Conservation (phyloP, 1,140 invertebrate genomes). For the Drosophila kepulauana region DNA sequence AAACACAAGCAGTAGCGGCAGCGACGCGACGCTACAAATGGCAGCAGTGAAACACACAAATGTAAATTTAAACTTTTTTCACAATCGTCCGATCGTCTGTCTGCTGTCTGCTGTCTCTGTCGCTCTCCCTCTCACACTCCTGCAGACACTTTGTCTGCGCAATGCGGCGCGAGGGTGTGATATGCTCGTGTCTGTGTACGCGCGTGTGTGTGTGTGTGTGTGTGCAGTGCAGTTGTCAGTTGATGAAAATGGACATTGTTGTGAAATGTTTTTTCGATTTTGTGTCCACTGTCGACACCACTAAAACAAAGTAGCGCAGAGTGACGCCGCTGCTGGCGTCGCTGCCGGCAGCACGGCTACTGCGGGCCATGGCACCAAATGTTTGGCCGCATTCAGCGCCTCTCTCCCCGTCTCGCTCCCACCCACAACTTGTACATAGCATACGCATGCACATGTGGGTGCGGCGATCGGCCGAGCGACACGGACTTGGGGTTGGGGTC, state of each 20-base stretch:
- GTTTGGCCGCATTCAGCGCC: slow-evolving; percentile 32
- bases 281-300: slow-evolving; percentile 78
- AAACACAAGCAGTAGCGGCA: slow-evolving; percentile 35
- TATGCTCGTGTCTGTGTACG: slow-evolving; percentile 22
- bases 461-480: slow-evolving; percentile 70
- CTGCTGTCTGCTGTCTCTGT: neutral
- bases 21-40: slow-evolving; percentile 36
- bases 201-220: slow-evolving; percentile 9
- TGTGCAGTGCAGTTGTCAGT: slow-evolving; percentile 63
- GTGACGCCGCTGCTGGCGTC: slow-evolving; percentile 17
- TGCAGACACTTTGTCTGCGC: slow-evolving; percentile 43
- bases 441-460: slow-evolving; percentile 67
- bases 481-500: slow-evolving; percentile 23
- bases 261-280: slow-evolving; percentile 78
- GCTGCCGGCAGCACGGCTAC: slow-evolving; percentile 22
- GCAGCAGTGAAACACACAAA: slow-evolving; percentile 64
- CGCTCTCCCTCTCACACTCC: neutral
- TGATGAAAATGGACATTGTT: slow-evolving; percentile 77
- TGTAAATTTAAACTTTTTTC: slow-evolving; percentile 80
- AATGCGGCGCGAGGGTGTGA: slow-evolving; percentile 51
- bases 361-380: slow-evolving; percentile 49
- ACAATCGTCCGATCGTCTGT: slow-evolving; percentile 53
- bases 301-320: slow-evolving; percentile 62
- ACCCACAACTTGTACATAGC: neutral
- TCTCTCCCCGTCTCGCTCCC: slow-evolving; percentile 6